Base-by-base conservation (phyloP, 1,140 invertebrate genomes). In the Ganaspis sp. region DNA sequence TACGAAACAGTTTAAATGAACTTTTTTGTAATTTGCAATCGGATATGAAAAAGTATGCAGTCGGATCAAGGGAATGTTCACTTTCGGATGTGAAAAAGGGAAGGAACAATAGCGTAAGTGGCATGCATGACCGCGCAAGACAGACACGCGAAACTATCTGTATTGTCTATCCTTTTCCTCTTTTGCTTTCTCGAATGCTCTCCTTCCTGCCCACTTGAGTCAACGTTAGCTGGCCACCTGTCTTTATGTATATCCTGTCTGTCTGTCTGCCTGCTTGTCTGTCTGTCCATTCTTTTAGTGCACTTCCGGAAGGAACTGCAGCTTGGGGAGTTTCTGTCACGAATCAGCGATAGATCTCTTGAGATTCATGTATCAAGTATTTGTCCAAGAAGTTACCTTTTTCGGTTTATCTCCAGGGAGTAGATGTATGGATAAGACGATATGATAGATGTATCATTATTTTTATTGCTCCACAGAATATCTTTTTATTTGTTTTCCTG, bases 181-280 rank as follows among this genome's bases (percentile, higher is more conserved):
- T 45, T 34, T 34, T 72, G 58, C 74, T 9, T 9, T 53, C 75
- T 73, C 34, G 49, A 70, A 83, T 84, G 80, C 81, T 77, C 84
- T 86, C 79, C 80, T 86, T 85, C 85, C 85, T 85, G 84, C 74
- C 79, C 81, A 85, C 84, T 86, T 84, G 77, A 77, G 78, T 29
- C 58, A 79, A 78, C 84, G 76, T 76, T 76, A 80, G 80, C 70
- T 75, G 73, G 76, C 82, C 85, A 86, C 83, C 84, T 86, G 85
- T 86, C 81, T 74, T 82, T n/a, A 29, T 45, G 75, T 81, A 83
- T 83, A 49, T 49, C 45, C 45, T 49, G 45, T n/a, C 45, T 49
- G 45, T 17, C 45, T 49, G n/a, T n/a, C n/a, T 49, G 45, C 17
- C 45, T n/a, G 12, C 75, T 79, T 81, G 75, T 78, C 76, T 72